Percentiles rank a stretch among this genome's conserved stretches.
Evolutionary conservation across 2,888 invertebrate species (phyloP).

Genomic region (Yponomeuta malinellus): DNA sequence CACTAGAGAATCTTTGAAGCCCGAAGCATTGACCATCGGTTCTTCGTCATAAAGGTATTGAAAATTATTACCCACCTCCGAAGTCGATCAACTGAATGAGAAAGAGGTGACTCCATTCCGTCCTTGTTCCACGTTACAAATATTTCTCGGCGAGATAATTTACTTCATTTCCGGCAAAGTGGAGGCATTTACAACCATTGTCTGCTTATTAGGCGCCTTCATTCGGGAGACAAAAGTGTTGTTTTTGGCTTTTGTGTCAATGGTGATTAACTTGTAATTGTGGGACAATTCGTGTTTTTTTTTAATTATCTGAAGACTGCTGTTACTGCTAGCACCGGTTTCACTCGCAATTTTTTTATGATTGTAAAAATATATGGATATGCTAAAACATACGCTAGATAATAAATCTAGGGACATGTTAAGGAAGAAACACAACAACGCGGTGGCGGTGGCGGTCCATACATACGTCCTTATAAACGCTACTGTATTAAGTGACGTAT

Average conservation of each 20-base stretch:
- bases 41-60: no score
- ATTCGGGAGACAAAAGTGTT: conserved; percentile 8
- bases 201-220: conserved; percentile 14
- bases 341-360: no score
- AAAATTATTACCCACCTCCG: neutral
- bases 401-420: no score
- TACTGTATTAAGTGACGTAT: no score
- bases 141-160: conserved; percentile 18
- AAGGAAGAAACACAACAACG: no score
- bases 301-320: neutral
- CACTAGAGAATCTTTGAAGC: no score
- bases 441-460: no score
- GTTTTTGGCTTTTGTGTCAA: neutral
- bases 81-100: neutral
- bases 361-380: no score
- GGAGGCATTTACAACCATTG: conserved; percentile 14
- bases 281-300: neutral
- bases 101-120: neutral
- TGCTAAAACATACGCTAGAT: no score
- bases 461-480: no score
- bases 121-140: neutral
- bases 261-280: neutral
- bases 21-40: no score
- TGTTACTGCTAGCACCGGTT: neutral
- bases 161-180: conserved; percentile 13